Evolutionary conservation across 1,140 invertebrate genomes (phyloP).

Genomic region (Bombus haemorrhoidalis): DNA sequence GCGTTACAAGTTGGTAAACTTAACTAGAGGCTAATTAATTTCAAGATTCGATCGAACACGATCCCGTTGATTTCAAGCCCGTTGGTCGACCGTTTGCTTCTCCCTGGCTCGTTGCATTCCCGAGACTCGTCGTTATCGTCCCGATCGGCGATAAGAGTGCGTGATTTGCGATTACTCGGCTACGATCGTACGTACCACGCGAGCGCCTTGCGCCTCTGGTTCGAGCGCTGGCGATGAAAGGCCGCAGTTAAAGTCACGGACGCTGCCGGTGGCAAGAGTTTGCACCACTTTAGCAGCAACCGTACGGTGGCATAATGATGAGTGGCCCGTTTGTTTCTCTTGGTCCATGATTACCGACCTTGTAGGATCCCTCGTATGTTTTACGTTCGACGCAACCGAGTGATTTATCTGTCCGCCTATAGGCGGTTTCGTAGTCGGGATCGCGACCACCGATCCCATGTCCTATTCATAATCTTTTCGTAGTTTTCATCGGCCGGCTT

Average conservation of each 20-base stretch:
- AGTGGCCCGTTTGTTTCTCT: slow-evolving; percentile 60
- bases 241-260: slow-evolving; percentile 53
- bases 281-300: slow-evolving; percentile 53
- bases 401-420: slow-evolving; percentile 54
- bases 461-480: slow-evolving; percentile 19
- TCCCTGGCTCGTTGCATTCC: not conserved
- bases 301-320: slow-evolving; percentile 57
- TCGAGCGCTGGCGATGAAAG: slow-evolving; percentile 26
- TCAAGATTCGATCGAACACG: not conserved
- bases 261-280: slow-evolving; percentile 13
- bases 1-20: not conserved
- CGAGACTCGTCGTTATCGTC: not conserved
- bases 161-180: slow-evolving; percentile 19
- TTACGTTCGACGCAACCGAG: slow-evolving; percentile 48
- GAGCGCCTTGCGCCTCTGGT: not conserved
- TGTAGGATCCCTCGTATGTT: slow-evolving; percentile 30
- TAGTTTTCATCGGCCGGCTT: slow-evolving; percentile 26
- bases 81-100: not conserved
- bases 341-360: slow-evolving; percentile 53
- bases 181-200: slow-evolving; percentile 36
- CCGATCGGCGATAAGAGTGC: not conserved
- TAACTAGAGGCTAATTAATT: slow-evolving; percentile 7
- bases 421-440: too few relatives aligned
- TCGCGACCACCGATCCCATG: not conserved
- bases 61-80: not conserved